Evolutionary conservation across 35 echinoderm and acorn worm species (phyloP), one percentile per base, ranked within the genome.

Genomic region (Apostichopus japonicus): DNA sequence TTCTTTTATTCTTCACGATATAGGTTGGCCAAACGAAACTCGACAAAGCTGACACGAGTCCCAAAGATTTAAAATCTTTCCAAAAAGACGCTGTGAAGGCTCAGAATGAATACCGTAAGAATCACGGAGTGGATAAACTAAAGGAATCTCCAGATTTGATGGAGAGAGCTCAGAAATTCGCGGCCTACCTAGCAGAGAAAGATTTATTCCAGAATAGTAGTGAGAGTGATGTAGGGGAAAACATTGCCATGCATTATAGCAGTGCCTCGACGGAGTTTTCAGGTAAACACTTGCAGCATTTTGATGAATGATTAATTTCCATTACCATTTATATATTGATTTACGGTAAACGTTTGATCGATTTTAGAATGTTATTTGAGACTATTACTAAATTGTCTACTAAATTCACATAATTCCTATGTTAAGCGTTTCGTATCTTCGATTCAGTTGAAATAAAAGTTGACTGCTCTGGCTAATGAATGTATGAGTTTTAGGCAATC

Each of bases 211-310:
- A 94, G 54, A 96, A 99, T 87, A 96, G 97, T 71, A 73, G 56
- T 22, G 54, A 91, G 7, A 71, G 83, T 14, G 97, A 96, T 52
- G 93, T 95, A 6, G 97, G 97, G 8, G 97, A 99, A 92, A 99
- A 99, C 77, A 96, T 99, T 63, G 97, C 95, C 22, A 96, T 96
- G 95, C 95, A 96, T 83, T 95, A 94, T 84, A 93, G 87, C 77
- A 96, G 95, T 77, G 93, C 95, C 72, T 93, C 90, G 53, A 96
- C 95, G 7, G 95, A 92, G 9, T 96, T 99, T 87, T 95, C 97
- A 91, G 97, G 97, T 99, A 90, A 54, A 54, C 6, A 17, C 33
- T 44, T 44, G 33, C 33, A 44, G 33, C 33, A 44, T 44, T 44
- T 44, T 44, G 33, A 44, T 44, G 33, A 44, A 44, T 44, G 33